Percentiles rank a stretch among this genome's conserved stretches.
phyloP scores from a whole-genome alignment of 2,888 invertebrate genomes.

The Drosophila basisetae region DNA sequence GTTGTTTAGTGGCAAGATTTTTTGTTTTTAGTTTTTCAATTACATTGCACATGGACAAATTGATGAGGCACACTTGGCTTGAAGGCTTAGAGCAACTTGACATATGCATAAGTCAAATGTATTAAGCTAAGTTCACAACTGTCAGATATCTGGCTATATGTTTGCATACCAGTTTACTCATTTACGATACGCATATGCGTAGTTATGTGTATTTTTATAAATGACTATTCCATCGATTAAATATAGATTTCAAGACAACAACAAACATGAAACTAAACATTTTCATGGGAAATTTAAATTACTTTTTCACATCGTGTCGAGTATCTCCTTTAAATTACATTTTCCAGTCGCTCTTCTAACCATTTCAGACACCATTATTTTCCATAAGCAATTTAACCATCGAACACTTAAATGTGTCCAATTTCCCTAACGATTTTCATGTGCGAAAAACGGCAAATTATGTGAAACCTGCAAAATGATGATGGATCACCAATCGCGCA shows the following conservation, averaged over 20 bases:
- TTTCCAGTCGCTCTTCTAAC: constrained; percentile 21
- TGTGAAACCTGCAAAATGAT: constrained; percentile 75
- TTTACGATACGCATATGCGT: background rate
- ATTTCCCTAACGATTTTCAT: constrained; percentile 67
- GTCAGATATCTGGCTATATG: background rate
- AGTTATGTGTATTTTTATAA: background rate
- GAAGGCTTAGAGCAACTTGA: constrained; percentile 17
- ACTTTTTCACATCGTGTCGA: background rate
- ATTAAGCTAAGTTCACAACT: constrained; percentile 1
- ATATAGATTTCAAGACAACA: background rate
- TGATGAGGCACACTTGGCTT: constrained; percentile 25
- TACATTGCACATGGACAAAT: constrained; percentile 24
- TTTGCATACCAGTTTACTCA: background rate
- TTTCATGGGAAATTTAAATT: constrained; percentile 6
- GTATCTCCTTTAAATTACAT: background rate
- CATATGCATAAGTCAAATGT: constrained; percentile 1
- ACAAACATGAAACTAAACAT: background rate
- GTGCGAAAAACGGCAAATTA: constrained; percentile 73
- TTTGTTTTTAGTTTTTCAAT: constrained; percentile 11
- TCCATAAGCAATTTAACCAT: constrained; percentile 42
- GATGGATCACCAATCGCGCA: constrained; percentile 85
- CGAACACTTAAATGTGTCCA: constrained; percentile 46
- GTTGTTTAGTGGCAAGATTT: background rate
- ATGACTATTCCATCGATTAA: background rate
- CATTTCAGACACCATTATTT: constrained; percentile 37